Evolutionary conservation across 2,797 vertebrate species (phyloP), one percentile per base, ranked within the genome.

Genomic region (Hyperoplus lanceolatus): DNA sequence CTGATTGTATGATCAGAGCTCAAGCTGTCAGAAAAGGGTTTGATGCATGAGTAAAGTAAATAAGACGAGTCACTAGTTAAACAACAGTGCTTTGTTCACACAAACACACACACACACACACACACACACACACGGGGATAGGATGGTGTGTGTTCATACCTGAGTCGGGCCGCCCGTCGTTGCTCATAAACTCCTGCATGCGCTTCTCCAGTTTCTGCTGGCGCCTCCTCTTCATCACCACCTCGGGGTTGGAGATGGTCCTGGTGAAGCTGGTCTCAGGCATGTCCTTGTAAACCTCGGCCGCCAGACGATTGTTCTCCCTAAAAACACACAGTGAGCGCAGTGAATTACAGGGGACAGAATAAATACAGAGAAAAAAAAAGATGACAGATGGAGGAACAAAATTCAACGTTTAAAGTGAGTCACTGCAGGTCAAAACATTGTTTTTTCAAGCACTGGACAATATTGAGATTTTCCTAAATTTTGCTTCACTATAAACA

Each of bases 211-310:
- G 88, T 43, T 99, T 99, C 89, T 99, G 98, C 88, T 99, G 98
- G 50, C 98, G 88, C 38, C 98, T 93, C 18, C 98, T 95, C 92
- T 99, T 99, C 98, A 99, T 99, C 46, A 99, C 98, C 81, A 99
- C 98, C 89, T 99, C 98, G 0, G 98, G 98, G 86, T 99, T 99
- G 42, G 98, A 99, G 91, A 99, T 99, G 5, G 98, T 99, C 21
- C 98, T 94, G 10, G 98, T 99, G 71, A 99, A 99, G 93, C 98
- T 99, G 60, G 97, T 99, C 89, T 99, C 98, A 0, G 98, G 98
- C 98, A 99, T 99, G 92, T 99, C 98, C 89, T 99, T 99, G 90
- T 99, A 99, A 63, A 99, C 97, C 85, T 99, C 98, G 0, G 97
- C 97, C 4, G 98, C 98, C 89, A 99, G 95, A 16, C 96, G 96